phyloP scores from a whole-genome alignment of 2,113 vertebrate species.

The Boulengeromyrus knoepffleri region DNA sequence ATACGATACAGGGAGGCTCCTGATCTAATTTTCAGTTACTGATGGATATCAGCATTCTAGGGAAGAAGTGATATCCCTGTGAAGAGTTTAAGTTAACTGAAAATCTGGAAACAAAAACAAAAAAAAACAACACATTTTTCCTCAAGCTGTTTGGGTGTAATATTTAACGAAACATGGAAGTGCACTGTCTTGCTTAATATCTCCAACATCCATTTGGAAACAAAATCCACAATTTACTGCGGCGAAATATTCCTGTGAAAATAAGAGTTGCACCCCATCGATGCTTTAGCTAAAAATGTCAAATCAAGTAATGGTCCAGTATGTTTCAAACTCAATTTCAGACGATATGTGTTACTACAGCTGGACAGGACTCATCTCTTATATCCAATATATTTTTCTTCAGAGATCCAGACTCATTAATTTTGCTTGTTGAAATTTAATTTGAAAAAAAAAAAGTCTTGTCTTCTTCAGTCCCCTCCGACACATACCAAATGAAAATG shows the following conservation, averaged over 20 bases:
- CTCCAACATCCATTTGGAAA: background rate
- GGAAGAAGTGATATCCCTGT: background rate
- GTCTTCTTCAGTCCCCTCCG: background rate
- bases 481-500: background rate
- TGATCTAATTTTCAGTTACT: background rate
- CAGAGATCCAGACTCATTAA: background rate
- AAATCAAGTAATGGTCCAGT: background rate
- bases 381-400: background rate
- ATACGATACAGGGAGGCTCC: background rate
- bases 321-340: background rate
- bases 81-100: background rate
- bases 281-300: background rate
- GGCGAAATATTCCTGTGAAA: background rate
- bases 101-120: background rate
- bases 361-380: background rate
- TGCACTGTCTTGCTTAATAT: background rate
- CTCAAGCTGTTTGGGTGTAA: background rate
- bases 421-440: background rate
- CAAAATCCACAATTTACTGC: background rate
- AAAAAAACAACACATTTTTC: background rate
- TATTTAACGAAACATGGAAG: background rate
- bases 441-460: background rate
- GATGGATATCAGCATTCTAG: background rate
- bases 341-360: background rate
- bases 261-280: background rate